Conservation (phyloP, 2,888 invertebrate genomes). For the Noctua fimbriata region DNA sequence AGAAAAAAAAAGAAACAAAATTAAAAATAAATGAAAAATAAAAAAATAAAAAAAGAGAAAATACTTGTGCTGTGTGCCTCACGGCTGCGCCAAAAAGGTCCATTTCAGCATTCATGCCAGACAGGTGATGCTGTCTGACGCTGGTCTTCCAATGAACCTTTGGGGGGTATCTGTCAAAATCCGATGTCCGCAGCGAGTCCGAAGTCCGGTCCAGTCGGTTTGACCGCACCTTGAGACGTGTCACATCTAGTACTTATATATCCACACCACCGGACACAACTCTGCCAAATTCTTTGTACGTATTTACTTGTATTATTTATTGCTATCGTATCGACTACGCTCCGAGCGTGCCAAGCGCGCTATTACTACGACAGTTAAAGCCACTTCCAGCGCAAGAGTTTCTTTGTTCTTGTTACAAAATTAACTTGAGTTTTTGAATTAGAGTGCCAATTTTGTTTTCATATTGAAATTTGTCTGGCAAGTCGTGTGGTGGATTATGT, state of each 20-base stretch:
- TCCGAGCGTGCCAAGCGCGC: constrained; percentile 79
- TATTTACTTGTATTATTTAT: constrained; percentile 88
- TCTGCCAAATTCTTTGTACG: constrained; percentile 89
- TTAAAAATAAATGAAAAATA: no score
- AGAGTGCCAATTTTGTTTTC: constrained; percentile 69
- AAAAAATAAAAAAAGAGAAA: no score
- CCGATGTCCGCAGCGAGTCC: not conserved
- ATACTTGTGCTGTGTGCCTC: no score
- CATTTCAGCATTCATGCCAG: no score
- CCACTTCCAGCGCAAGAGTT: constrained; percentile 75
- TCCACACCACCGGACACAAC: constrained; percentile 77
- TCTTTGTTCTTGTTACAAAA: constrained; percentile 77
- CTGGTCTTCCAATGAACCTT: no score
- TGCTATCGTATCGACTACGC: constrained; percentile 83
- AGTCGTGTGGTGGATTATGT: not conserved
- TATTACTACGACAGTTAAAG: constrained; percentile 79
- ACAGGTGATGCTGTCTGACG: no score
- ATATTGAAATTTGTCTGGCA: constrained; percentile 64
- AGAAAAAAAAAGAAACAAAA: no score
- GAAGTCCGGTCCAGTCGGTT: not conserved
- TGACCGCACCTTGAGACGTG: not conserved
- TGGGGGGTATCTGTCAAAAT: not conserved
- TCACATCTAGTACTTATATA: constrained; percentile 74
- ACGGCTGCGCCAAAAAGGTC: no score
- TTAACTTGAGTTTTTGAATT: constrained; percentile 67